phyloP scores from a whole-genome alignment of 2,888 invertebrate species.

The Tuta absoluta region DNA sequence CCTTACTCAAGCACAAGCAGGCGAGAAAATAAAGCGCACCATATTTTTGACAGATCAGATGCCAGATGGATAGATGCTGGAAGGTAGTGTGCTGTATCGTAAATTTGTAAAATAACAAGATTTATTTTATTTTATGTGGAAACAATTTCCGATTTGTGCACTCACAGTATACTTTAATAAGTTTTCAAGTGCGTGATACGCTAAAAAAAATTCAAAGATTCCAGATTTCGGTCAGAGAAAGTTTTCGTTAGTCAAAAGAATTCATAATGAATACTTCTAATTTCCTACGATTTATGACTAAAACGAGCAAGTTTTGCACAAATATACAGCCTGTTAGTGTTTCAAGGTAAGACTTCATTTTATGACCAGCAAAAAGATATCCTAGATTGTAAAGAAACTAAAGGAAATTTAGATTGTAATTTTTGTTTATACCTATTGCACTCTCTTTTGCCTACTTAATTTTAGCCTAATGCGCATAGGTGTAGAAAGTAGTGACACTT shows the following conservation, averaged over 20 bases:
- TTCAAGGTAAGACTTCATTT: conserved; percentile 45
- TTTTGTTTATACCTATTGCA: not conserved
- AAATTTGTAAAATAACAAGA: not conserved
- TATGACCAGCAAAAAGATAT: no score
- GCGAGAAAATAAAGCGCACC: no score
- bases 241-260: conserved; percentile 21
- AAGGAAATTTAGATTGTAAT: no score
- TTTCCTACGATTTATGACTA: conserved; percentile 45
- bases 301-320: conserved; percentile 39
- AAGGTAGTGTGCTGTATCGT: no score
- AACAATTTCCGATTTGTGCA: not conserved
- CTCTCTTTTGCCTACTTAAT: not conserved
- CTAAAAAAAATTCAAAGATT: not conserved
- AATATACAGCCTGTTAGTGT: conserved; percentile 34
- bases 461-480: not conserved
- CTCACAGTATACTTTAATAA: not conserved
- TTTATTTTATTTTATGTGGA: not conserved
- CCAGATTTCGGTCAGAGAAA: conserved; percentile 11
- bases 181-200: not conserved
- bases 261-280: conserved; percentile 35
- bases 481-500: not conserved
- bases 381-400: no score
- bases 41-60: no score
- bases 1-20: no score
- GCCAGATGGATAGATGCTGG: no score